Conservation (phyloP, 2,888 invertebrate genomes). For the Zhuqinia jingwanae region DNA sequence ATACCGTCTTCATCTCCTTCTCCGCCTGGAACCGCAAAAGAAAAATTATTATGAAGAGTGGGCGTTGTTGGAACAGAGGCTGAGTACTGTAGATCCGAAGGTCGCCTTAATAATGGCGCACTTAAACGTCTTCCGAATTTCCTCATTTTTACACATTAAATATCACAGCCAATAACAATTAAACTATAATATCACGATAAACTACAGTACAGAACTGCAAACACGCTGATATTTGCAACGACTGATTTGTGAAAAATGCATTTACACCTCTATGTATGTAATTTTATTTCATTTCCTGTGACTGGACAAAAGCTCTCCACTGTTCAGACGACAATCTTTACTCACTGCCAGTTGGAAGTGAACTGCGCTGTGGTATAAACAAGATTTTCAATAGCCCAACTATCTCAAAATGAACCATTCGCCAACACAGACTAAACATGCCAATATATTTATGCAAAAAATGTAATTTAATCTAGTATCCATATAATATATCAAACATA, state of each 20-base stretch:
- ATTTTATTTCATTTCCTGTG: no score
- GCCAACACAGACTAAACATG: background rate
- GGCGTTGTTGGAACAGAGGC: background rate
- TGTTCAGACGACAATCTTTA: background rate
- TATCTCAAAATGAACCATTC: background rate
- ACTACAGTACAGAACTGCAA: background rate
- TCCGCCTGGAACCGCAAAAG: constrained; percentile 60
- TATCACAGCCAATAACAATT: background rate
- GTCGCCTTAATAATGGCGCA: constrained; percentile 48
- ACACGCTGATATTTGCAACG: background rate
- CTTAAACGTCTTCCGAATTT: constrained; percentile 45
- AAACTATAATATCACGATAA: background rate
- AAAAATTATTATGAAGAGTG: constrained; percentile 33
- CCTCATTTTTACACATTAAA: constrained; percentile 33
- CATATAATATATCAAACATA: background rate
- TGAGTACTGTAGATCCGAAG: constrained; percentile 52
- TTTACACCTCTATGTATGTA: background rate
- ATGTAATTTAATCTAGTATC: background rate
- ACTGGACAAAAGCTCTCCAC: background rate
- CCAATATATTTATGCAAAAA: background rate
- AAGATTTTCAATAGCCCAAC: background rate
- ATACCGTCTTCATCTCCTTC: constrained; percentile 38
- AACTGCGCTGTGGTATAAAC: background rate
- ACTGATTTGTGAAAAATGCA: background rate
- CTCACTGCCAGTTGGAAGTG: background rate